Evolutionary conservation across 2,888 invertebrate species (phyloP).

Genomic region (Thyatira batis): DNA sequence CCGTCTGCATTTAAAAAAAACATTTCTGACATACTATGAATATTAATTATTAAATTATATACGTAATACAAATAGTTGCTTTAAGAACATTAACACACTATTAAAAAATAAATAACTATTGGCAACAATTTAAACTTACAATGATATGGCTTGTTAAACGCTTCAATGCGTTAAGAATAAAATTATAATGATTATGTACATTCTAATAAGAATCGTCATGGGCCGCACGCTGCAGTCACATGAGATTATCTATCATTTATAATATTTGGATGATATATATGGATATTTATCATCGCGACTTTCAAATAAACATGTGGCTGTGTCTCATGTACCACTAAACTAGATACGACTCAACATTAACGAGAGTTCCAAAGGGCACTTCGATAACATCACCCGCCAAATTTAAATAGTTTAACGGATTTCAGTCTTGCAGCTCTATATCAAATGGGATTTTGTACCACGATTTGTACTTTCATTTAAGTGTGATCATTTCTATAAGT

Average conservation of each 20-base stretch:
- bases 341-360: background rate
- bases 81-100: background rate
- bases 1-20: no score
- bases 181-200: background rate
- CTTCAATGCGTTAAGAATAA: background rate
- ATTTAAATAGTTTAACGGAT: no score
- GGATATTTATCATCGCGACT: no score
- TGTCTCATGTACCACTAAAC: background rate
- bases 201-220: background rate
- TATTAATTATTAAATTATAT: background rate
- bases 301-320: background rate
- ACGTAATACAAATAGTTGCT: background rate
- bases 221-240: background rate
- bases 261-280: no score
- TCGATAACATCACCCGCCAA: no score
- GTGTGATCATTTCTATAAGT: no score
- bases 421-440: no score
- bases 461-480: no score
- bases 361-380: no score
- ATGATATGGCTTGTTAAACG: background rate
- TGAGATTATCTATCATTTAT: background rate
- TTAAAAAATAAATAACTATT: background rate
- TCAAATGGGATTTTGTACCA: no score
- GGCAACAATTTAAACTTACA: conserved; percentile 1
- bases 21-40: conserved; percentile 38